Evolutionary conservation across 2,888 invertebrate species (phyloP).

Genomic region (Synanthedon tipuliformis): DNA sequence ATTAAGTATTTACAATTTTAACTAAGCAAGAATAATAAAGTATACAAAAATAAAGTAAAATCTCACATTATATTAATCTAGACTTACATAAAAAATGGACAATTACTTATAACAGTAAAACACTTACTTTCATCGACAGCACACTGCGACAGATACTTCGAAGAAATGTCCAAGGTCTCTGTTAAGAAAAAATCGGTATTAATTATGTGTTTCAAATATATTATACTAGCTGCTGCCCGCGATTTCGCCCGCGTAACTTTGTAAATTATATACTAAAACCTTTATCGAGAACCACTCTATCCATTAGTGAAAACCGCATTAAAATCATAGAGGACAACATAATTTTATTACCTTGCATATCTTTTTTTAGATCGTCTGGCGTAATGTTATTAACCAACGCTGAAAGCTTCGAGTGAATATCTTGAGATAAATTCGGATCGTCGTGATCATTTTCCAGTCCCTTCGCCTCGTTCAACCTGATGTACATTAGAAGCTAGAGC

Average conservation of each 20-base stretch:
- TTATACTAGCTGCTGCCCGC: too few relatives aligned
- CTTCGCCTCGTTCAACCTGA: conserved; percentile 34
- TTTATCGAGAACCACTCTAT: too few relatives aligned
- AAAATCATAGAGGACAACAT: too few relatives aligned
- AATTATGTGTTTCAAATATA: background rate
- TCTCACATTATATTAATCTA: too few relatives aligned
- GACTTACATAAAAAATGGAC: too few relatives aligned
- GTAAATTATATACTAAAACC: too few relatives aligned
- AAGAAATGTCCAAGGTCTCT: conserved; percentile 36
- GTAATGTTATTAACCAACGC: conserved; percentile 20
- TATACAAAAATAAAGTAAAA: too few relatives aligned
- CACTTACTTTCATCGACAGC: conserved; percentile 44
- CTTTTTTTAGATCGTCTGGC: conserved; percentile 26
- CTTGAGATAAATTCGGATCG: conserved; percentile 39
- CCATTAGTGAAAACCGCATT: too few relatives aligned
- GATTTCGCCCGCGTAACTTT: too few relatives aligned
- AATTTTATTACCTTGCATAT: conserved; percentile 43
- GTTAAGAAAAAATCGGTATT: conserved; percentile 10
- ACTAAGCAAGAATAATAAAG: too few relatives aligned
- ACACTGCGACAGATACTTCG: conserved; percentile 43
- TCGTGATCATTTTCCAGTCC: conserved; percentile 40
- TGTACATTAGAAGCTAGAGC: background rate
- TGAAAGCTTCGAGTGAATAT: conserved; percentile 25
- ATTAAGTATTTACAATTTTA: too few relatives aligned
- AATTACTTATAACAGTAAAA: background rate